These are phyloP conservation scores for Geodia barretti DNA, from an alignment of 37 sponge, comb jelly and placozoan genomes.

Conservation along the genomic window DNA sequence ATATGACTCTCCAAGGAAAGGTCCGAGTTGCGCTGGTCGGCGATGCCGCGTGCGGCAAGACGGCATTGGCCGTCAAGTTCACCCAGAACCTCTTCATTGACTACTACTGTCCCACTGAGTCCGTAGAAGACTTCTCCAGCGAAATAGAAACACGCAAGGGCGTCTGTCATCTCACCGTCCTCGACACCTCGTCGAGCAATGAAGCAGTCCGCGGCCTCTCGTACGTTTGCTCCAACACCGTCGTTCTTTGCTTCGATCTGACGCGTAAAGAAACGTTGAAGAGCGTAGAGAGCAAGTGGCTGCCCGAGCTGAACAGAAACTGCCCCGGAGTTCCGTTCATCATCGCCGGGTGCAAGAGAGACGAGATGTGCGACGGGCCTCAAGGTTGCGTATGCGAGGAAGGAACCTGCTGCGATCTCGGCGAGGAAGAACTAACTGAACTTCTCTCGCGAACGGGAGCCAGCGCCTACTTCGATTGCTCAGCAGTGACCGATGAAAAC, in stretches of 20 bases:
- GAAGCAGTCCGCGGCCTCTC: constrained; percentile 20
- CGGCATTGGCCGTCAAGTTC: constrained; percentile 50
- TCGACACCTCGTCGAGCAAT: constrained; percentile 47
- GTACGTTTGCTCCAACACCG: constrained; percentile 60
- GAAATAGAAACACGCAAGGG: constrained; percentile 27
- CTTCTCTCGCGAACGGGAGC: constrained; percentile 48
- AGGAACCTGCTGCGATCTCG: constrained; percentile 16
- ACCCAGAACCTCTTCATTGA: constrained; percentile 37
- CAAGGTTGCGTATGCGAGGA: constrained; percentile 1
- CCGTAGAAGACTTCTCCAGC: constrained; percentile 31
- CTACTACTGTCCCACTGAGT: constrained; percentile 43
- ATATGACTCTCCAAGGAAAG: neutral
- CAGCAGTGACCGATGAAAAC: constrained; percentile 40
- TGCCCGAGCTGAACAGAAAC: constrained; percentile 49
- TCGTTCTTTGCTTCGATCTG: constrained; percentile 74
- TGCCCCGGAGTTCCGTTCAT: constrained; percentile 55
- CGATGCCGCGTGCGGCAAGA: constrained; percentile 71
- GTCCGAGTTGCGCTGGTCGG: constrained; percentile 62
- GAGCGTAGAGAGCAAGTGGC: constrained; percentile 56
- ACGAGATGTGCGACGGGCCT: constrained; percentile 14
- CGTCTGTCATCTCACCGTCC: constrained; percentile 33
- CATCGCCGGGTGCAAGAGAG: constrained; percentile 77
- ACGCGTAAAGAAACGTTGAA: constrained; percentile 27
- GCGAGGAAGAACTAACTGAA: constrained; percentile 19
- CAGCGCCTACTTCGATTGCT: constrained; percentile 60